Evolutionary conservation across 2,113 vertebrate species (phyloP), one percentile per base, ranked within the genome.

Genomic region (Sula dactylatra): DNA sequence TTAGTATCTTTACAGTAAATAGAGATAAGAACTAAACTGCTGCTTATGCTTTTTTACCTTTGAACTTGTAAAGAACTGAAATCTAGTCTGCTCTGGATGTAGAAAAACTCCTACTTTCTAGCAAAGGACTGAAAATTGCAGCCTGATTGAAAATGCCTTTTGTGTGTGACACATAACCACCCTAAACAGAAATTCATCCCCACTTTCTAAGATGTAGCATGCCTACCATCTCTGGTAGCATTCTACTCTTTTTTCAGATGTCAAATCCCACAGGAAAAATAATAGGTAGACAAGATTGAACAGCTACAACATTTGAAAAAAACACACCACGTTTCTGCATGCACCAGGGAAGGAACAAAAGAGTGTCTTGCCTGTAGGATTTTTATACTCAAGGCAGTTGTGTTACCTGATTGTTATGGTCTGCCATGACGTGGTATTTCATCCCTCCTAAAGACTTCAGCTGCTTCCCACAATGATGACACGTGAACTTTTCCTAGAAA

Each of bases 341-440:
- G 44, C 15, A 25, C n/a, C 34, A 36, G 20, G 24, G 22, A 90
- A 77, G 47, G 64, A 90, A 69, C 38, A 88, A 45, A 58, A 71
- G n/a, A 42, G 27, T 84, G 5, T 13, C 61, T 32, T n/a, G 61
- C 38, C 72, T 65, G 42, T 7, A 74, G 15, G 26, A 69, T 64
- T 52, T 91, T 31, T 4, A 50, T 49, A 34, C 16, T 50, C 27
- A 19, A 50, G 80, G 72, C 7, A 88, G 52, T 9, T 18, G 21
- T 26, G 42, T 98, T 98, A 99, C 99, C 99, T 99, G 97, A 82
- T 98, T 98, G 90, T 99, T 99, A 95, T 99, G 99, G 92, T 99
- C 99, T 44, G 99, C 99, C 99, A 99, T 99, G 97, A 99, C 97
- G 32, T 99, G 99, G 93, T 99, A 99, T 96, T 99, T 99, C 99